phyloP scores from a whole-genome alignment of 2,797 vertebrate species.

The Erithacus rubecula region DNA sequence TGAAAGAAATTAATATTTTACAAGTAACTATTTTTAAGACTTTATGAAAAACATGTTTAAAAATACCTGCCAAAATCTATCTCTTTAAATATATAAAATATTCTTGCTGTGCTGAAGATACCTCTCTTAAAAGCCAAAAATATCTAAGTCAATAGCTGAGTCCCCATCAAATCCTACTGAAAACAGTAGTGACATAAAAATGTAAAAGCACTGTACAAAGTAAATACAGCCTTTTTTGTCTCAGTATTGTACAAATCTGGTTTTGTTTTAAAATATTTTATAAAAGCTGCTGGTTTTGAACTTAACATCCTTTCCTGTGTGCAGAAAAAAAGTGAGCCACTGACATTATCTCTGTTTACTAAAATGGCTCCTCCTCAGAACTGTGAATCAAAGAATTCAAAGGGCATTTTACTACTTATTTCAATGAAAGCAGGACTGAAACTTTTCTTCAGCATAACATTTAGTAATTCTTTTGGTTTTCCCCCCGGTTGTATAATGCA shows the following conservation, averaged over 20 bases:
- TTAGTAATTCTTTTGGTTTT: neutral
- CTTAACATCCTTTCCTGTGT: conserved; percentile 27
- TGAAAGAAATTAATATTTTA: conserved; percentile 64
- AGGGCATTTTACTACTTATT: neutral
- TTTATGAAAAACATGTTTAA: conserved; percentile 71
- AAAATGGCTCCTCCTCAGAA: neutral
- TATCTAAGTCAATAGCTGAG: conserved; percentile 31
- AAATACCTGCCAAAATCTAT: conserved; percentile 74
- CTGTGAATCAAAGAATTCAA: neutral
- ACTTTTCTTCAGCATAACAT: neutral
- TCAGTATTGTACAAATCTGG: conserved; percentile 33
- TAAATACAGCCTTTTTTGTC: conserved; percentile 48
- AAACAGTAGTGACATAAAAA: conserved; percentile 68
- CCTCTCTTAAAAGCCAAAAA: conserved; percentile 60
- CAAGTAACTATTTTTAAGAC: conserved; percentile 56
- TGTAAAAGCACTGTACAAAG: conserved; percentile 64
- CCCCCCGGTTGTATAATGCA: neutral
- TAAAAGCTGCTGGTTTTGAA: conserved; percentile 60
- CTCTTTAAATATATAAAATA: conserved; percentile 74
- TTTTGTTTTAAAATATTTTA: conserved; percentile 68
- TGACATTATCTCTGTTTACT: neutral
- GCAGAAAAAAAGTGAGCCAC: conserved; percentile 44
- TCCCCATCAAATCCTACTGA: conserved; percentile 59
- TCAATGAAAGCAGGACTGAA: neutral
- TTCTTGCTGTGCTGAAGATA: conserved; percentile 40